Evolutionary conservation across 2,888 invertebrate species (phyloP).

Genomic region (Laspeyria flexula): DNA sequence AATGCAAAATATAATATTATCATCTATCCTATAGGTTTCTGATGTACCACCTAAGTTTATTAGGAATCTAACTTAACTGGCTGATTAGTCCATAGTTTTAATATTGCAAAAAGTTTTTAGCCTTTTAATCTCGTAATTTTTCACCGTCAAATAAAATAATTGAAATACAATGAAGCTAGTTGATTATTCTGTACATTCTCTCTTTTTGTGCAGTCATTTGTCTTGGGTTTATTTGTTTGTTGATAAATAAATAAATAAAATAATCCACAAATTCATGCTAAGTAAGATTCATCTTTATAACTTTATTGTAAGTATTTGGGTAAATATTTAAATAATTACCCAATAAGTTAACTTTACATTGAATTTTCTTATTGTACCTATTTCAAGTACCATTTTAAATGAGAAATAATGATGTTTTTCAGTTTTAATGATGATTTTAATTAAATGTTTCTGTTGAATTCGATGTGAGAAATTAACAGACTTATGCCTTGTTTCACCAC

Average conservation of each 20-base stretch:
- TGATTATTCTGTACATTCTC: not conserved
- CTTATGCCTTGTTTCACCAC: too few species aligned
- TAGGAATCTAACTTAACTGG: not conserved
- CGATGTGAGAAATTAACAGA: too few species aligned
- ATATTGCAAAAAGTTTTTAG: not conserved
- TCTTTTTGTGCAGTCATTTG: not conserved
- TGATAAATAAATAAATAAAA: not conserved
- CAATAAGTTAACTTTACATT: constrained; percentile 39
- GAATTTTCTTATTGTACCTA: constrained; percentile 44
- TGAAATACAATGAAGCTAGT: not conserved
- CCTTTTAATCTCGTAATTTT: not conserved
- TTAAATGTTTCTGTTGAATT: not conserved
- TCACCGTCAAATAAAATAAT: not conserved
- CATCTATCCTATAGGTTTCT: too few species aligned
- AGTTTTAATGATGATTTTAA: not conserved
- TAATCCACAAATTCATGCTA: constrained; percentile 18
- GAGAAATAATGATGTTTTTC: not conserved
- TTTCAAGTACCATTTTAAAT: not conserved
- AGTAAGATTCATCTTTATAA: constrained; percentile 38
- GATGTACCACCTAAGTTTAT: too few species aligned
- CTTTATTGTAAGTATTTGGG: constrained; percentile 25
- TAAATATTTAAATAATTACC: constrained; percentile 18
- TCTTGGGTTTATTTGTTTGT: not conserved
- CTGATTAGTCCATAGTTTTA: not conserved
- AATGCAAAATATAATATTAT: too few species aligned